Conservation (phyloP, 2,113 vertebrate genomes). For the Pangasianodon gigas region DNA sequence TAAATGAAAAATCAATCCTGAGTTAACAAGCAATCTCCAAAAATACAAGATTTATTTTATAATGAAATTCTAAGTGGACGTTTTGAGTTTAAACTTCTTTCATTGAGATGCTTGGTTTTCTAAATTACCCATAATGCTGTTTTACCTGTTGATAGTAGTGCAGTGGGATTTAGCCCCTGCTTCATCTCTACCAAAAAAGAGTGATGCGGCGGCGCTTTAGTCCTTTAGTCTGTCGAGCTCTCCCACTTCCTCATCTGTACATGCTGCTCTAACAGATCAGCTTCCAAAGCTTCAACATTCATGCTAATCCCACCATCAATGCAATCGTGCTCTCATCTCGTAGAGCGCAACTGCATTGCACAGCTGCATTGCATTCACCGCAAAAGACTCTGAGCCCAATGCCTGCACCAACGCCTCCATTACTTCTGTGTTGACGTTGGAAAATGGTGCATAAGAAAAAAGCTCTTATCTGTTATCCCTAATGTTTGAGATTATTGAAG, state of each 20-base stretch:
- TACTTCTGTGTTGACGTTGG: not conserved
- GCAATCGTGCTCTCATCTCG: not conserved
- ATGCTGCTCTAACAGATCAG: not conserved
- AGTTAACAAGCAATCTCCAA: not conserved
- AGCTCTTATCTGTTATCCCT: too few relatives aligned
- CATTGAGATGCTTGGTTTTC: not conserved
- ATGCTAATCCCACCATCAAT: not conserved
- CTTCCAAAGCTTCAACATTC: not conserved
- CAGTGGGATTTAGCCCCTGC: not conserved
- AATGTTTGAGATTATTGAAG: not conserved
- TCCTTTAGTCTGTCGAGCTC: not conserved
- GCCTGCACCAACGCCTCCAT: not conserved
- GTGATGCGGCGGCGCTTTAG: not conserved
- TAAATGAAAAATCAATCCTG: not conserved
- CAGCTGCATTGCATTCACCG: not conserved
- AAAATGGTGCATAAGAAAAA: not conserved
- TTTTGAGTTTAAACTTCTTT: not conserved
- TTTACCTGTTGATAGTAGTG: not conserved
- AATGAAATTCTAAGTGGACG: not conserved
- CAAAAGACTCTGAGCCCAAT: not conserved
- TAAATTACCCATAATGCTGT: not conserved
- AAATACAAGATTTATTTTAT: not conserved
- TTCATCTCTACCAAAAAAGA: not conserved
- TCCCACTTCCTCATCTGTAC: not conserved
- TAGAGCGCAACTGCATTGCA: not conserved